Evolutionary conservation across 2,797 vertebrate species (phyloP).

Genomic region (Garrulus glandarius): DNA sequence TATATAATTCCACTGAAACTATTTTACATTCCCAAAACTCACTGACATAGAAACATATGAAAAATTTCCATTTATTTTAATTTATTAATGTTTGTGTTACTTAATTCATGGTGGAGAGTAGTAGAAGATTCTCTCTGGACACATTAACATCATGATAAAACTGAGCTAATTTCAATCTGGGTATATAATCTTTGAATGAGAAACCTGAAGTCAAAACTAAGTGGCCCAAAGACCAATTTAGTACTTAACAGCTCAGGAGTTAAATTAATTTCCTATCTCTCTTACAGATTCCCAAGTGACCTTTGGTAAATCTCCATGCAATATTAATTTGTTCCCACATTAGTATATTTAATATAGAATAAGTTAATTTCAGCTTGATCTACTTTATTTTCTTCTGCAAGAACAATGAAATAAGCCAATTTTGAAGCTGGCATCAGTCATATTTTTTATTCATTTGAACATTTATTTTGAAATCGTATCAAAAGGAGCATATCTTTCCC

Average conservation of each 20-base stretch:
- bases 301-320: neutral
- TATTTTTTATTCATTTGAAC: neutral
- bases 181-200: neutral
- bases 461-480: neutral
- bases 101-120: neutral
- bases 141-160: neutral
- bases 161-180: neutral
- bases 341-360: neutral
- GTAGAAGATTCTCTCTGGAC: neutral
- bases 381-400: neutral
- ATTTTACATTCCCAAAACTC: conserved; percentile 28
- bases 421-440: neutral
- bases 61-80: conserved; percentile 3
- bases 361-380: neutral
- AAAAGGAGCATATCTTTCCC: neutral
- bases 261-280: neutral
- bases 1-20: neutral
- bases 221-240: neutral
- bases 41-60: neutral
- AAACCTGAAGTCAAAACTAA: neutral
- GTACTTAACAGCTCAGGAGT: neutral
- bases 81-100: conserved; percentile 22
- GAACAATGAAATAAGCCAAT: neutral
- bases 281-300: neutral
- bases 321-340: neutral